A percentile compares a stretch with the other conserved stretches of the same genome.
Conservation (phyloP, 2,888 invertebrate genomes). For the Andrena trimmerana region DNA sequence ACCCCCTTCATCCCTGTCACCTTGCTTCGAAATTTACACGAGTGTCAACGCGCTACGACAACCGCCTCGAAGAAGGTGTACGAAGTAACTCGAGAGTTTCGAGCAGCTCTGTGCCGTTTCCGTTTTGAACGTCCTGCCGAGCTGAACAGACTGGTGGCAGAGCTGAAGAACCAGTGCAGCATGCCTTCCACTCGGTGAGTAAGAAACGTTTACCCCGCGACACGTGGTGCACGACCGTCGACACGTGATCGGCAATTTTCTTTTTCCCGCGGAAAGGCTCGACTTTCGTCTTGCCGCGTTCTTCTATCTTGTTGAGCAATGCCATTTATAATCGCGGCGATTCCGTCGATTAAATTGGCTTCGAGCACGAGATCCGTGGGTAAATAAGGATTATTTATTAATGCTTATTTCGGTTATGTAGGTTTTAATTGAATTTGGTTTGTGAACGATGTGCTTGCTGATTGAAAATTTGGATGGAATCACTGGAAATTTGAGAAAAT, state of each 20-base stretch:
- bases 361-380: neutral
- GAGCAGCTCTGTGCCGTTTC: conserved; percentile 54
- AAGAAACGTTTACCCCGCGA: conserved; percentile 26
- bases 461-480: too few relatives aligned
- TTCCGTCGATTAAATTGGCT: neutral
- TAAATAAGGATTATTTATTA: neutral
- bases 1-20: conserved; percentile 11
- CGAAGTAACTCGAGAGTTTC: conserved; percentile 38
- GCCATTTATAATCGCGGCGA: neutral
- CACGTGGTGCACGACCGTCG: conserved; percentile 16
- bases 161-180: conserved; percentile 45
- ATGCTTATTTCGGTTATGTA: neutral
- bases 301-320: neutral
- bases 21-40: conserved; percentile 35
- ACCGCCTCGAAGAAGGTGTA: conserved; percentile 35
- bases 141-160: conserved; percentile 35
- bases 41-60: conserved; percentile 35
- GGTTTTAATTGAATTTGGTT: neutral
- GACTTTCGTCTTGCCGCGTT: neutral
- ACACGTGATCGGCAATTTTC: neutral
- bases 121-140: conserved; percentile 39
- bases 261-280: neutral
- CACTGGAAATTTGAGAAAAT: too few relatives aligned
- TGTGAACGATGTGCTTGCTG: too few relatives aligned
- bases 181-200: conserved; percentile 68